Percentiles rank a stretch among this genome's conserved stretches.
Evolutionary conservation across 2,888 invertebrate genomes (phyloP).

Genomic region (Brachylomia viminalis): DNA sequence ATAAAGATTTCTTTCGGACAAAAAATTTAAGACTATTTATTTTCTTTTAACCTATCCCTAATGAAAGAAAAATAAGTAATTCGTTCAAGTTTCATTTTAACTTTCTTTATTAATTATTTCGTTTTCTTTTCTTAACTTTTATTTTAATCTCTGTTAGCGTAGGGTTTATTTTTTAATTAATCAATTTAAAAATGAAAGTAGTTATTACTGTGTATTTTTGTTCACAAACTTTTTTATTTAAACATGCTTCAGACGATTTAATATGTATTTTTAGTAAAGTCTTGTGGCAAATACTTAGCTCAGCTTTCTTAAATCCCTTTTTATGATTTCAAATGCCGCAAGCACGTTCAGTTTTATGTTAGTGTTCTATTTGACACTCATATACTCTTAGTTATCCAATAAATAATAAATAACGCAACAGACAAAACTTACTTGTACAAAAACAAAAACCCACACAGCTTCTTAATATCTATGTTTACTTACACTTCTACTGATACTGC

Average conservation of each 20-base stretch:
- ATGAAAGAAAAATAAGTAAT: slow-evolving; percentile 54
- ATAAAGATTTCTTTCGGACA: not conserved
- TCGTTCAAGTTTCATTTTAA: slow-evolving; percentile 24
- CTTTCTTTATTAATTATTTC: slow-evolving; percentile 27
- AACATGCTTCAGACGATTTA: not conserved
- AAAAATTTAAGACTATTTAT: slow-evolving; percentile 9
- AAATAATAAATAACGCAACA: no score
- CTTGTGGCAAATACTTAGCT: not conserved
- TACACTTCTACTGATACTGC: not conserved
- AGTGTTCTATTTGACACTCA: not conserved
- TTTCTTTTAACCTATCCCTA: slow-evolving; percentile 17
- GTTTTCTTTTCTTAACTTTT: slow-evolving; percentile 8
- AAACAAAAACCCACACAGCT: no score
- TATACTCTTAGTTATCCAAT: not conserved
- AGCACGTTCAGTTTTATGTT: not conserved
- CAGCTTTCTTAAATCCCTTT: not conserved
- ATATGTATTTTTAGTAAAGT: not conserved
- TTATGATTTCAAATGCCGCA: not conserved
- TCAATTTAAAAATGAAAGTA: not conserved
- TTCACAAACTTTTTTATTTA: not conserved
- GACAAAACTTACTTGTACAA: not conserved
- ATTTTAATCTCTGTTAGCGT: slow-evolving; percentile 3
- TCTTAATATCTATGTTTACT: not conserved
- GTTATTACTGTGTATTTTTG: not conserved
- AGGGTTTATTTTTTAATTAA: slow-evolving; percentile 24